phyloP scores from a whole-genome alignment of 2,888 invertebrate species.

The Nineta flava region DNA sequence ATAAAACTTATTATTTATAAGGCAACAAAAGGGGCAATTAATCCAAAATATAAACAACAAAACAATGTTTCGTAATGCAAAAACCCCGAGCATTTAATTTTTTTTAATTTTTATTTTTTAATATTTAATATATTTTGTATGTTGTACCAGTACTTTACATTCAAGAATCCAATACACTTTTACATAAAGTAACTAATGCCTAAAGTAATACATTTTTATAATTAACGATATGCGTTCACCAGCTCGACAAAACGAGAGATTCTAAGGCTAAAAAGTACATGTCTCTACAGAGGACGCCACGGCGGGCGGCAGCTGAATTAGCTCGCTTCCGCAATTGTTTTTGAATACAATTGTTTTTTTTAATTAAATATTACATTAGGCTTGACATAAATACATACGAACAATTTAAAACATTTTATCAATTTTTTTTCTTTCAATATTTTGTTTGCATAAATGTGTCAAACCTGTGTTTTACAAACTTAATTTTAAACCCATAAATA shows the following conservation, averaged over 20 bases:
- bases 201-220: slow-evolving; percentile 22
- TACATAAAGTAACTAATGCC: slow-evolving; percentile 25
- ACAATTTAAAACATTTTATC: background rate
- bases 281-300: slow-evolving; percentile 9
- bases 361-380: background rate
- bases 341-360: background rate
- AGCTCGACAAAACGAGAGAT: slow-evolving; percentile 18
- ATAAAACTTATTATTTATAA: background rate
- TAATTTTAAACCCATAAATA: slow-evolving; percentile 7
- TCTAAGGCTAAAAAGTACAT: slow-evolving; percentile 24
- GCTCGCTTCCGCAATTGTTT: slow-evolving; percentile 3
- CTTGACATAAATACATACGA: slow-evolving; percentile 5
- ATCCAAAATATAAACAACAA: background rate
- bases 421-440: background rate
- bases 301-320: slow-evolving; percentile 2
- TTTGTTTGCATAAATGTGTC: background rate
- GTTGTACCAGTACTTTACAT: slow-evolving; percentile 26
- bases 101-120: slow-evolving; percentile 5
- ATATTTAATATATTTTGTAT: slow-evolving; percentile 10
- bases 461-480: slow-evolving; percentile 5
- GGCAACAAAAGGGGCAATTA: background rate
- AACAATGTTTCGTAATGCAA: slow-evolving; percentile 1
- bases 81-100: slow-evolving; percentile 2
- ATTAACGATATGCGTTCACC: slow-evolving; percentile 30
- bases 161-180: slow-evolving; percentile 29